A percentile compares a stretch with the other conserved stretches of the same genome.
Evolutionary conservation across 2,888 invertebrate genomes (phyloP).

Genomic region (Dinocampus coccinellae): DNA sequence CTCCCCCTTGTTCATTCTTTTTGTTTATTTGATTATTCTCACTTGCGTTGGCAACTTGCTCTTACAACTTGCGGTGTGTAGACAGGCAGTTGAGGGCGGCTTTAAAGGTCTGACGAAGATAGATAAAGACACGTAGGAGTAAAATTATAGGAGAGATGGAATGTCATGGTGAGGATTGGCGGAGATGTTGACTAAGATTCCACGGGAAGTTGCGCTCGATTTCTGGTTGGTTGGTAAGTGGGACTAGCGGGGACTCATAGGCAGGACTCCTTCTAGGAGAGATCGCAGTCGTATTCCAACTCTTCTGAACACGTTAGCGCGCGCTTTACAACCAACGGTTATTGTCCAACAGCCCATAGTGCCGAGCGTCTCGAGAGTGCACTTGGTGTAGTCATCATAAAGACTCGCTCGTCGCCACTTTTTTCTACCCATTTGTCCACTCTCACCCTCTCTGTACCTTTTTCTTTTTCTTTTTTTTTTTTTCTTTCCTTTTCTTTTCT

Average conservation of each 20-base stretch:
- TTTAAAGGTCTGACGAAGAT: constrained; percentile 36
- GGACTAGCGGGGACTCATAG: constrained; percentile 70
- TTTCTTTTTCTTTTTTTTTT: background rate
- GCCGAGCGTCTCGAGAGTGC: constrained; percentile 21
- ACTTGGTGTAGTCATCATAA: constrained; percentile 15
- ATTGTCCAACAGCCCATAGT: constrained; percentile 25
- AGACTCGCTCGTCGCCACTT: background rate
- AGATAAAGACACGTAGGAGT: constrained; percentile 16
- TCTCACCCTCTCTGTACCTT: background rate
- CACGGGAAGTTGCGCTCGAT: constrained; percentile 61
- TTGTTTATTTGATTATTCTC: constrained; percentile 5
- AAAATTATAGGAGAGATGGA: constrained; percentile 19
- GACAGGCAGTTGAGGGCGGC: constrained; percentile 19
- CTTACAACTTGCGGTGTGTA: background rate
- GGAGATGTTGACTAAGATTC: constrained; percentile 63
- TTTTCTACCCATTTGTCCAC: background rate
- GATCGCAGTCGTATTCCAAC: constrained; percentile 67
- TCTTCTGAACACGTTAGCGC: constrained; percentile 59
- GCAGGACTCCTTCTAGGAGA: constrained; percentile 66
- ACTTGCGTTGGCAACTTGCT: constrained; percentile 4
- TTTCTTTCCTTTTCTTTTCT: too few species aligned
- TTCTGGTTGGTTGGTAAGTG: constrained; percentile 69
- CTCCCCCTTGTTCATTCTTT: background rate
- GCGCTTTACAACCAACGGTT: constrained; percentile 45
- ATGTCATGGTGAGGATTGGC: constrained; percentile 44